These are phyloP conservation scores for Bombus impatiens DNA, from an alignment of 1,140 invertebrate genomes.

Conservation along the genomic window DNA sequence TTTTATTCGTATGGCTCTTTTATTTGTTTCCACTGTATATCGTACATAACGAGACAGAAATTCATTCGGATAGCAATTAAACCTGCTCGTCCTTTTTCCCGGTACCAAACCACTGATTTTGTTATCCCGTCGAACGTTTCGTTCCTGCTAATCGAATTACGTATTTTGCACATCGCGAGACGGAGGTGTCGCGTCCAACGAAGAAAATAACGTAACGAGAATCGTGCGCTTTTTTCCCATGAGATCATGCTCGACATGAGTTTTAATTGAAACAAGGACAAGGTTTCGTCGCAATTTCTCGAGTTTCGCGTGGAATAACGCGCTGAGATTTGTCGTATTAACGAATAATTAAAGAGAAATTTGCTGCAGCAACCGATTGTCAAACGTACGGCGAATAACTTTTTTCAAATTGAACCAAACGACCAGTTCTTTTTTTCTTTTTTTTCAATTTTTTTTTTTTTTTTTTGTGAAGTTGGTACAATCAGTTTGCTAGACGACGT, in stretches of 20 bases:
- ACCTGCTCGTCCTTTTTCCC: not conserved
- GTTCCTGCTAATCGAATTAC: not conserved
- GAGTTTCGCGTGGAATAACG: not conserved
- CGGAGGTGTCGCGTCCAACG: no score
- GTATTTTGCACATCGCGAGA: not conserved
- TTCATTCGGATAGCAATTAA: not conserved
- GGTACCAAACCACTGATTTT: not conserved
- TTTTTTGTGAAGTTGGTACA: no score
- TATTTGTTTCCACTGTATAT: not conserved
- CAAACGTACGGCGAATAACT: no score
- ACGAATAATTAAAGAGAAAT: not conserved
- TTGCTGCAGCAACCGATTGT: no score
- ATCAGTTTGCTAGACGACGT: no score
- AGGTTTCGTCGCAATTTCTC: not conserved
- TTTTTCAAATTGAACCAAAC: no score
- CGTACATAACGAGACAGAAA: not conserved
- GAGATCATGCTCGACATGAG: not conserved
- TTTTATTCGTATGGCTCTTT: not conserved
- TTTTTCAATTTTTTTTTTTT: no score
- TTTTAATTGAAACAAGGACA: slow-evolving; percentile 30
- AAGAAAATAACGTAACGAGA: not conserved
- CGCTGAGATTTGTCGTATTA: not conserved
- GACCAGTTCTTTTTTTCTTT: no score
- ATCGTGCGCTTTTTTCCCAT: no score
- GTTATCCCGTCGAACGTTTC: not conserved